These are phyloP conservation scores for Galaxea fascicularis DNA, from an alignment of 92 coral and sea anemone species.

Conservation along the genomic window DNA sequence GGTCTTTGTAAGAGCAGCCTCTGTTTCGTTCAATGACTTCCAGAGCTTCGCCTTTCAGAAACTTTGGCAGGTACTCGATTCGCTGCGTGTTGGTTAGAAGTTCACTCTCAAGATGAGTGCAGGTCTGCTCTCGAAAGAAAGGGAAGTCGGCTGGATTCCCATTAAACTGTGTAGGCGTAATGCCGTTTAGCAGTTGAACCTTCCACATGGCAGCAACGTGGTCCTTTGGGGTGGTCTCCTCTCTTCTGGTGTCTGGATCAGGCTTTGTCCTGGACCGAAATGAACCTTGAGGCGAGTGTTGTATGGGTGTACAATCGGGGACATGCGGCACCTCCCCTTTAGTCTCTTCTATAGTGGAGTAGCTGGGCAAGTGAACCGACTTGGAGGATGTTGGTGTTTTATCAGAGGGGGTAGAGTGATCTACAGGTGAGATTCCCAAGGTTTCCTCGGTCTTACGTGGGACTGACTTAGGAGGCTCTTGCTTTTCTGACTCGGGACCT, in stretches of 20 bases:
- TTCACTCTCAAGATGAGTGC: conserved; percentile 62
- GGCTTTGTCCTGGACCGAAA: too few species aligned
- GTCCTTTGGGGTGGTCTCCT: conserved; percentile 34
- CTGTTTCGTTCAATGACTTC: conserved; percentile 66
- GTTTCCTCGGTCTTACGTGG: too few species aligned
- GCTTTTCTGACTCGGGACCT: background rate
- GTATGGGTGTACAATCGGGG: too few species aligned
- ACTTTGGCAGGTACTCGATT: conserved; percentile 67
- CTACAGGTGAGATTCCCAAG: too few species aligned
- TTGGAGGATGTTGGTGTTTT: too few species aligned
- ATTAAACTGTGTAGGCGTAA: conserved; percentile 60
- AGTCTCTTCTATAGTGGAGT: too few species aligned
- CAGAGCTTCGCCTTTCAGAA: conserved; percentile 63
- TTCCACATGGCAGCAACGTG: conserved; percentile 61
- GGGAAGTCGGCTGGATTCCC: conserved; percentile 69
- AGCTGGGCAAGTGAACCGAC: too few species aligned
- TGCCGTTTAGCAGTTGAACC: conserved; percentile 47
- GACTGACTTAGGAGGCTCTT: too few species aligned
- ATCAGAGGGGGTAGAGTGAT: too few species aligned
- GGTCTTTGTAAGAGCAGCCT: conserved; percentile 62
- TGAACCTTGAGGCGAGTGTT: too few species aligned
- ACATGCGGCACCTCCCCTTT: too few species aligned
- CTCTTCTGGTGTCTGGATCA: too few species aligned
- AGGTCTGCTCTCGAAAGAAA: conserved; percentile 49
- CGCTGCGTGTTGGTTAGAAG: conserved; percentile 66